Base-by-base conservation (phyloP, 2,888 invertebrate species). In the Petrolisthes cinctipes region DNA sequence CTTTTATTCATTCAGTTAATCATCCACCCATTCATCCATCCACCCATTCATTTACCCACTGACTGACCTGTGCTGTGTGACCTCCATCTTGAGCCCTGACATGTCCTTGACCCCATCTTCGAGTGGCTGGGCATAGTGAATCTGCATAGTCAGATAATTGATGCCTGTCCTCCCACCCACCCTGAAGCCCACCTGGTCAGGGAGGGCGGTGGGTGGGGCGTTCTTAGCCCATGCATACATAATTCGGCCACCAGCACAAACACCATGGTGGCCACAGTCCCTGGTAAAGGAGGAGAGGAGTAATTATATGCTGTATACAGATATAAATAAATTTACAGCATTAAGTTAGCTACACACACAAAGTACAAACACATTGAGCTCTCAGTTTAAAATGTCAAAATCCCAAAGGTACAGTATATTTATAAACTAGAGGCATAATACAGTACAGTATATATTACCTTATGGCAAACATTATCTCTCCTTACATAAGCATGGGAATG, bases 141-240 rank as follows among this genome's bases (percentile, higher is more conserved):
- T 89, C 92, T 95, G 95, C 4, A 95, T 92, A 4, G 94, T 94
- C 37, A 95, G 91, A 92, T 93, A 94, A 76, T 93, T 92, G 82
- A 94, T 93, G 37, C 93, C 93, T 0, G 93, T 93, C 37, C 93
- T 92, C 5, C 93, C 93, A 7, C 94, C 94, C 6, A 94, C 92
- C 61, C 93, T 92, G 91, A 95, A 94, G 11, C 93, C 94, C 23
- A 95, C 94, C 91, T 93, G 93, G 92, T 92, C 66, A 86, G 95
- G 95, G 5, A 95, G 92, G 14, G 91, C 91, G 1, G 94, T 93
- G 54, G 93, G 92, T 1, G 94, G 94, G 0, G 95, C 95, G 92
- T 95, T 94, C 92, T 94, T 93, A 1, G 94, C 95, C 95, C 95
- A 95, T 4, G 94, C 94, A 92, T 94, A 95, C 81, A 95, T 92